Conservation (phyloP, 2,888 invertebrate genomes). For the Caenorhabditis sp. region DNA sequence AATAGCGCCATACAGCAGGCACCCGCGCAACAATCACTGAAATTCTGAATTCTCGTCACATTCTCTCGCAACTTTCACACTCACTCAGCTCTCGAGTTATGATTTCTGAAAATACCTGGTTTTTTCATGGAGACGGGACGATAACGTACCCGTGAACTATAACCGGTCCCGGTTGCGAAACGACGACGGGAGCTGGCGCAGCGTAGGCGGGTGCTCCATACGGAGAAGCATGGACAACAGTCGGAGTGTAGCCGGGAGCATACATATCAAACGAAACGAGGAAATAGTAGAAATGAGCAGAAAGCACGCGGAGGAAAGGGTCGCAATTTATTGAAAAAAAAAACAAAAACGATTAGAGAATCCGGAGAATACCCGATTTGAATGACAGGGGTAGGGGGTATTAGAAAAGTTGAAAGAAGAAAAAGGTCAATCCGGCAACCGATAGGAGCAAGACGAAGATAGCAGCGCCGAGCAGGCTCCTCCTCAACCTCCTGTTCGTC, state of each 20-base stretch:
- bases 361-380: too few species aligned
- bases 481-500: not conserved
- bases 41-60: not conserved
- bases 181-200: constrained; percentile 2
- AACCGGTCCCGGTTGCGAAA: constrained; percentile 25
- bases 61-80: not conserved
- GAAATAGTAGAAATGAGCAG: too few species aligned
- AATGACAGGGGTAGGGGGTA: too few species aligned
- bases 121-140: too few species aligned
- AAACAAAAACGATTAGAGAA: too few species aligned
- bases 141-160: constrained; percentile 20
- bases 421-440: too few species aligned
- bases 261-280: too few species aligned
- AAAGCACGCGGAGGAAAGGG: not conserved
- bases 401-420: too few species aligned
- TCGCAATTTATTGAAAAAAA: not conserved
- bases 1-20: constrained; percentile 21
- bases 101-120: too few species aligned
- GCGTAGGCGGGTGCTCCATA: constrained; percentile 30
- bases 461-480: not conserved
- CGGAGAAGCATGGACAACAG: constrained; percentile 23
- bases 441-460: too few species aligned
- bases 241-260: constrained; percentile 25
- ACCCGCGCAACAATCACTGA: constrained; percentile 31
- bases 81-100: too few species aligned